Evolutionary conservation across 2,797 vertebrate species (phyloP).

Genomic region (Pempheris klunzingeri): DNA sequence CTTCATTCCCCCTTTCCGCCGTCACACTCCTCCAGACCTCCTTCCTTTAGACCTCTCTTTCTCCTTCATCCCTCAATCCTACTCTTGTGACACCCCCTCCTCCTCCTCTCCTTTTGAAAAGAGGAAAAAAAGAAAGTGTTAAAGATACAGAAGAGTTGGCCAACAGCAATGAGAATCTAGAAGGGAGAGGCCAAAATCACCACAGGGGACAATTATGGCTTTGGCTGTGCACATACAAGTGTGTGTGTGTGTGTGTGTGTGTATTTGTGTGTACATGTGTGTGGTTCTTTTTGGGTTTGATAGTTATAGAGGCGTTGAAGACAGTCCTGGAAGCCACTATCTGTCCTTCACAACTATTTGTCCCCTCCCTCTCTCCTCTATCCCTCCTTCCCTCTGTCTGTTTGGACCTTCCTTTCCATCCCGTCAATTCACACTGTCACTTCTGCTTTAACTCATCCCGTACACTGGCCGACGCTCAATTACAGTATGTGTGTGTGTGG

Average conservation of each 20-base stretch:
- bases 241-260: conserved; percentile 47
- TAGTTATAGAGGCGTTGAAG: conserved; percentile 64
- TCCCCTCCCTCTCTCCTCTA: conserved; percentile 71
- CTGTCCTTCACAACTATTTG: conserved; percentile 75
- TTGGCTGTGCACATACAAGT: conserved; percentile 62
- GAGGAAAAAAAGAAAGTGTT: conserved; percentile 74
- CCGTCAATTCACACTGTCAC: conserved; percentile 78
- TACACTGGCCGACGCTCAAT: conserved; percentile 44
- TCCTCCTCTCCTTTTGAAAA: conserved; percentile 45
- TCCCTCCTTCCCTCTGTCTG: conserved; percentile 76
- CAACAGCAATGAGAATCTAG: conserved; percentile 74
- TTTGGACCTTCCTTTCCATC: conserved; percentile 64
- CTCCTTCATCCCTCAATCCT: conserved; percentile 74
- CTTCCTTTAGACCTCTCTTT: conserved; percentile 73
- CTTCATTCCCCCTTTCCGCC: conserved; percentile 71
- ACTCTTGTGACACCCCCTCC: conserved; percentile 62
- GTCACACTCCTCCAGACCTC: conserved; percentile 75
- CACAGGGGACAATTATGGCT: conserved; percentile 82
- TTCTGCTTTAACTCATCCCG: conserved; percentile 77
- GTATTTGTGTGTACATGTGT: conserved; percentile 49
- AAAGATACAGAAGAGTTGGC: conserved; percentile 79
- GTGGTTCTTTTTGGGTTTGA: conserved; percentile 66
- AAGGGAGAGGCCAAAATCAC: conserved; percentile 79
- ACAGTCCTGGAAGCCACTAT: conserved; percentile 74
- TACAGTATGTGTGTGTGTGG: conserved; percentile 13